phyloP scores from a whole-genome alignment of 1,140 invertebrate genomes.

The Eurytemora carolleeae region DNA sequence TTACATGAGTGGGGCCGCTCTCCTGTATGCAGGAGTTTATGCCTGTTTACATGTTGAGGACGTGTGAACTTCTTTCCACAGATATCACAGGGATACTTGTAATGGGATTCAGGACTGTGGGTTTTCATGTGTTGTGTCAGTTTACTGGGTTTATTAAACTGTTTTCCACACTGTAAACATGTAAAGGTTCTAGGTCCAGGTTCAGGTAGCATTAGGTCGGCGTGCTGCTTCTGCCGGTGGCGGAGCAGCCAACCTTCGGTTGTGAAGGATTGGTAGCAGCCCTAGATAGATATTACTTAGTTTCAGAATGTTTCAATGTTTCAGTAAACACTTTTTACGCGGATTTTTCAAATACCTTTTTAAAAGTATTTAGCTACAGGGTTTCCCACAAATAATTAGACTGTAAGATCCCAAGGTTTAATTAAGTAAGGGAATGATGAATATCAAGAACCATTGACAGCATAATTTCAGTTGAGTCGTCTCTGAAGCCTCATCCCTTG shows the following conservation, averaged over 20 bases:
- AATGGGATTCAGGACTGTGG: constrained; percentile 6
- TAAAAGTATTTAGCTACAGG: too few species aligned
- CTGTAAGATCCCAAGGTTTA: too few species aligned
- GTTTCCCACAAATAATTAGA: too few species aligned
- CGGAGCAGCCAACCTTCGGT: background rate
- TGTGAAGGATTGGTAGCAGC: background rate
- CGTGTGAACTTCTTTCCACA: constrained; percentile 34
- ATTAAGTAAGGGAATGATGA: too few species aligned
- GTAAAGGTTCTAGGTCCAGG: background rate
- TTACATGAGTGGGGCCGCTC: constrained; percentile 19
- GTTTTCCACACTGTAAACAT: background rate
- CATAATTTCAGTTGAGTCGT: too few species aligned
- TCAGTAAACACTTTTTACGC: too few species aligned
- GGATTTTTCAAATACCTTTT: too few species aligned
- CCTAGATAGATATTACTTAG: too few species aligned
- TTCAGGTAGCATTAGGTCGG: background rate
- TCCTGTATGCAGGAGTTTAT: constrained; percentile 23
- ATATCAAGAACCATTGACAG: too few species aligned
- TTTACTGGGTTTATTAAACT: background rate
- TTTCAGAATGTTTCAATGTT: too few species aligned
- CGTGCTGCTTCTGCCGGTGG: background rate
- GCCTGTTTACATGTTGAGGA: constrained; percentile 21
- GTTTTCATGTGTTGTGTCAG: background rate
- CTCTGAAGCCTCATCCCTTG: too few species aligned
- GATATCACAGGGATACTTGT: constrained; percentile 30